phyloP scores from a whole-genome alignment of 2,113 vertebrate species.

The Scophthalmus maximus region DNA sequence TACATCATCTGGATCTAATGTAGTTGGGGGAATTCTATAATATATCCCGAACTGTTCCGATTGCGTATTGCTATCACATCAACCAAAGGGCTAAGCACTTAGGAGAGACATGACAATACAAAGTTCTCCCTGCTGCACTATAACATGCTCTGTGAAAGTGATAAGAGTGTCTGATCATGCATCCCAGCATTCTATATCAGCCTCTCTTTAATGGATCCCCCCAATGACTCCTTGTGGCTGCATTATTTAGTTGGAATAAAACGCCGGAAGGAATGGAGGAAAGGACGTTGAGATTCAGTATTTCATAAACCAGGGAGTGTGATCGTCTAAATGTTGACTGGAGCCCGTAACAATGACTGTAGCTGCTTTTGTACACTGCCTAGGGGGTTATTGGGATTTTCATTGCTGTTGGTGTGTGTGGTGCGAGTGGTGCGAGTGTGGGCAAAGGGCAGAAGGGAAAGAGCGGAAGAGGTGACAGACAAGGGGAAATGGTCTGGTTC shows the following conservation, averaged over 20 bases:
- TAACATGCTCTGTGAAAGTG: constrained; percentile 75
- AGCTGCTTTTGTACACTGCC: constrained; percentile 44
- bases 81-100: constrained; percentile 78
- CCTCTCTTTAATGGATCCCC: constrained; percentile 75
- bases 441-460: background rate
- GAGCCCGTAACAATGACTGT: constrained; percentile 41
- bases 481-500: background rate
- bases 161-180: constrained; percentile 77
- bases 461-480: constrained; percentile 9
- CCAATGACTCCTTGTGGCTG: constrained; percentile 75
- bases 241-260: constrained; percentile 83
- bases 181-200: constrained; percentile 75
- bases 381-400: constrained; percentile 37
- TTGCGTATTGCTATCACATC: constrained; percentile 60
- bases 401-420: constrained; percentile 21
- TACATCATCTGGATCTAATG: constrained; percentile 69
- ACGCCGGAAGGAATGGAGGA: constrained; percentile 71
- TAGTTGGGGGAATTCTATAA: constrained; percentile 47
- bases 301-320: constrained; percentile 58
- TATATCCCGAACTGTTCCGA: constrained; percentile 56
- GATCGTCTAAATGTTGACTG: constrained; percentile 62
- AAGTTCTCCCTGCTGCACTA: constrained; percentile 72
- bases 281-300: constrained; percentile 64
- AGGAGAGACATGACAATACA: constrained; percentile 74
- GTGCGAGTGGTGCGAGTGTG: constrained; percentile 11